A percentile compares a stretch with the other conserved stretches of the same genome.
Evolutionary conservation across 2,113 vertebrate species (phyloP).

Genomic region (Dermatemys mawii): DNA sequence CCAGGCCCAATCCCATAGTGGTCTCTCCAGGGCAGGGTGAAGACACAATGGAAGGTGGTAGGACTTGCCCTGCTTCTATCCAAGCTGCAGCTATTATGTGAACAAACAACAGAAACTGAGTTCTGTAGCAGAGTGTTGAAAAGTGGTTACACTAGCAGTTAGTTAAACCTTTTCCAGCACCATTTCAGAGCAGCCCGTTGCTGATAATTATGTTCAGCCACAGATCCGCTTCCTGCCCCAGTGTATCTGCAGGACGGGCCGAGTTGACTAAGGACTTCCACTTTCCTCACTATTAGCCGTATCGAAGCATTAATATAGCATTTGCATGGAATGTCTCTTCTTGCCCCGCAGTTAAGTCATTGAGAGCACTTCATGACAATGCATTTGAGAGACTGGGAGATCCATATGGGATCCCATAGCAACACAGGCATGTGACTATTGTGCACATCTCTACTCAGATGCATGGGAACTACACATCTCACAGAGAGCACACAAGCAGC

Average conservation of each 20-base stretch:
- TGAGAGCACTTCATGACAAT: not conserved
- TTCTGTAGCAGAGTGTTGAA: not conserved
- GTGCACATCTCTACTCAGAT: not conserved
- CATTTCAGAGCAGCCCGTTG: not conserved
- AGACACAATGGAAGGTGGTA: not conserved
- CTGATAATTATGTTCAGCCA: not conserved
- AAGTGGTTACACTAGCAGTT: not conserved
- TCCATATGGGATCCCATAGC: not conserved
- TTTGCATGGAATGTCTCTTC: not conserved
- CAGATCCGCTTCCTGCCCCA: fast-evolving
- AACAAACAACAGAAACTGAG: not conserved
- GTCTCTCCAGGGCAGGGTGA: not conserved
- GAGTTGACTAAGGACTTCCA: not conserved
- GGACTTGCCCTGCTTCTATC: not conserved
- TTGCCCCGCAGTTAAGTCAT: not conserved
- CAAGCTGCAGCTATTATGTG: not conserved
- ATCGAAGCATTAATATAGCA: not conserved
- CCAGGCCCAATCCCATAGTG: not conserved
- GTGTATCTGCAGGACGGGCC: not conserved
- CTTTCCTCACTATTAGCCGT: not conserved
- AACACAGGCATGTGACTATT: not conserved
- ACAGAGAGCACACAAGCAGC: not conserved
- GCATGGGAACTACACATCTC: not conserved
- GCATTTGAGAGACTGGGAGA: not conserved
- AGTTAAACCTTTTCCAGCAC: not conserved